Evolutionary conservation across 2,113 vertebrate genomes (phyloP).

Genomic region (Cricetomys ansorgei): DNA sequence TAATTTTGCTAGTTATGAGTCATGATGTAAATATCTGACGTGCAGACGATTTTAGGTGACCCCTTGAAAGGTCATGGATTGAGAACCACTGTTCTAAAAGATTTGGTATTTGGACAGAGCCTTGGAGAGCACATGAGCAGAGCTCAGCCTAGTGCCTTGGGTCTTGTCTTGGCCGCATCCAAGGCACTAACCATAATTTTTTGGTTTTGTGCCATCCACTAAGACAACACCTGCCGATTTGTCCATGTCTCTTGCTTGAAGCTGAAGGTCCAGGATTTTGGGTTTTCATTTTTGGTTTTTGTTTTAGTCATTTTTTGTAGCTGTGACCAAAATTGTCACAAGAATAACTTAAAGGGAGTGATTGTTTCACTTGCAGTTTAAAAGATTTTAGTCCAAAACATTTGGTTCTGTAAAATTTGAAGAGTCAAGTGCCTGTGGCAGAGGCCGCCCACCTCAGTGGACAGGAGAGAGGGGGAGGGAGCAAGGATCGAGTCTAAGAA

Average conservation of each 20-base stretch:
- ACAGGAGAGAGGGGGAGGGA: background rate
- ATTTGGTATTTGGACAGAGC: rapidly evolving
- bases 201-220: background rate
- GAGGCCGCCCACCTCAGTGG: background rate
- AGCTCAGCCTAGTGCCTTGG: rapidly evolving
- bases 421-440: background rate
- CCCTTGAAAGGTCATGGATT: too few species aligned
- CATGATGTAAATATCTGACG: too few species aligned
- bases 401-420: background rate
- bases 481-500: background rate
- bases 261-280: background rate
- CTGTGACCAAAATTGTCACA: background rate
- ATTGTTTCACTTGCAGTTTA: background rate
- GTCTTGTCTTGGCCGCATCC: too few species aligned
- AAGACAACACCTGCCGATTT: background rate
- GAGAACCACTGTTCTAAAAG: background rate
- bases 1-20: too few species aligned
- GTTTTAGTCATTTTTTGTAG: too few species aligned
- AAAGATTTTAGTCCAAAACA: background rate
- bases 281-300: background rate
- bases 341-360: background rate
- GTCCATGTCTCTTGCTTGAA: background rate
- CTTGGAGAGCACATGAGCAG: background rate
- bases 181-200: background rate
- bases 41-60: too few species aligned